These are phyloP conservation scores for Drosophila setosimentum DNA, from an alignment of 2,888 invertebrate genomes.

Conservation along the genomic window DNA sequence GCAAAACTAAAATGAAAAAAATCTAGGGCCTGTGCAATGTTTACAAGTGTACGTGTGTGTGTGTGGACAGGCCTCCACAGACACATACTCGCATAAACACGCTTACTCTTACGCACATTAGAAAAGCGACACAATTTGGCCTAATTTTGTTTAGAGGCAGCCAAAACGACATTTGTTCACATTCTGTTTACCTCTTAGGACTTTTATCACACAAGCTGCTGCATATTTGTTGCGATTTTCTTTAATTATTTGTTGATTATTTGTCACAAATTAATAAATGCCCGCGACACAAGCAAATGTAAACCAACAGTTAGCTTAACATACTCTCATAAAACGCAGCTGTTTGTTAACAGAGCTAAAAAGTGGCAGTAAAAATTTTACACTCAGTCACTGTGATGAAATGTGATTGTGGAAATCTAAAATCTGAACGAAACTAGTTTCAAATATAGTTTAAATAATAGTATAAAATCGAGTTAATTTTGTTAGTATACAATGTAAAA, in stretches of 20 bases:
- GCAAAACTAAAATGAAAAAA: conserved; percentile 4
- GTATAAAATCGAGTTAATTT: background rate
- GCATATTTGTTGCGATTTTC: conserved; percentile 7
- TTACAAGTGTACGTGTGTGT: conserved; percentile 39
- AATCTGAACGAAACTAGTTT: background rate
- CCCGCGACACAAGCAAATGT: conserved; percentile 32
- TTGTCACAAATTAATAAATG: conserved; percentile 38
- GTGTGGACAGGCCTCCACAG: conserved; percentile 54
- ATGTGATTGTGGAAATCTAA: background rate
- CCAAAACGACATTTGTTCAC: conserved; percentile 7
- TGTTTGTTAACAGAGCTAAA: conserved; percentile 28
- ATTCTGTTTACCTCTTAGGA: conserved; percentile 23
- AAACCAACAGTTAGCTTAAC: conserved; percentile 14
- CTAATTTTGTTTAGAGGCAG: conserved; percentile 39
- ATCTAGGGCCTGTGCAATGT: conserved; percentile 31
- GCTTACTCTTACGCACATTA: conserved; percentile 28
- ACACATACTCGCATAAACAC: conserved; percentile 15
- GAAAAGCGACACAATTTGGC: conserved; percentile 53
- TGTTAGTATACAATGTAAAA: background rate
- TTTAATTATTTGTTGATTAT: conserved; percentile 5
- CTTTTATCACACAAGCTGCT: background rate
- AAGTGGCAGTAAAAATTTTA: background rate
- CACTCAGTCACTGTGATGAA: background rate
- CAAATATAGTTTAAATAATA: background rate
- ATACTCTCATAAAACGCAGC: conserved; percentile 21